Percentiles rank a stretch among this genome's conserved stretches.
Conservation (phyloP, 2,888 invertebrate genomes). For the Troides helena region DNA sequence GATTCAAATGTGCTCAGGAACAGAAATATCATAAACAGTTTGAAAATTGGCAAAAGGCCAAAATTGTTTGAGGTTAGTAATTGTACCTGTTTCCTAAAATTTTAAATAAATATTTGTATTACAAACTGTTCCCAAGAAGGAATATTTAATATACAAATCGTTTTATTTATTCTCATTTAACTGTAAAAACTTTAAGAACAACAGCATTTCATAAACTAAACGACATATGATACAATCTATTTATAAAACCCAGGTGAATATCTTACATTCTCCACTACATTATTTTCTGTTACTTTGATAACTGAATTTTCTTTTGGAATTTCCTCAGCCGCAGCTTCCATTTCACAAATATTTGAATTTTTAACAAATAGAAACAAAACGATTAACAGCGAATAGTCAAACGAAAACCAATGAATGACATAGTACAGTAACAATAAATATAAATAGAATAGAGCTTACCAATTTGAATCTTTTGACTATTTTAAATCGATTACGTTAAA, state of each 20-base stretch:
- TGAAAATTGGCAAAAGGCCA: constrained; percentile 62
- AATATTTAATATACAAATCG: background rate
- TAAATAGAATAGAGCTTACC: constrained; percentile 8
- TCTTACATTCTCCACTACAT: constrained; percentile 51
- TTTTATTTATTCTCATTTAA: background rate
- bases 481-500: background rate
- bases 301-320: constrained; percentile 52
- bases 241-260: constrained; percentile 52
- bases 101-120: constrained; percentile 19
- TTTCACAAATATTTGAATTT: constrained; percentile 40
- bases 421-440: constrained; percentile 5
- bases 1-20: constrained; percentile 64
- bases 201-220: constrained; percentile 24
- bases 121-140: background rate
- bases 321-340: constrained; percentile 64
- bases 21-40: constrained; percentile 75
- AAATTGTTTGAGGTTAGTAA: constrained; percentile 61
- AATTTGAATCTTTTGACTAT: background rate
- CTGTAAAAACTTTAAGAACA: background rate
- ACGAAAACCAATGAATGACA: constrained; percentile 24
- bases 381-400: constrained; percentile 16
- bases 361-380: constrained; percentile 22
- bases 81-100: constrained; percentile 39
- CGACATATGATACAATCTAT: constrained; percentile 70
- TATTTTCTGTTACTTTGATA: constrained; percentile 47